Evolutionary conservation across 2,797 vertebrate genomes (phyloP).

Genomic region (Monodelphis domestica): DNA sequence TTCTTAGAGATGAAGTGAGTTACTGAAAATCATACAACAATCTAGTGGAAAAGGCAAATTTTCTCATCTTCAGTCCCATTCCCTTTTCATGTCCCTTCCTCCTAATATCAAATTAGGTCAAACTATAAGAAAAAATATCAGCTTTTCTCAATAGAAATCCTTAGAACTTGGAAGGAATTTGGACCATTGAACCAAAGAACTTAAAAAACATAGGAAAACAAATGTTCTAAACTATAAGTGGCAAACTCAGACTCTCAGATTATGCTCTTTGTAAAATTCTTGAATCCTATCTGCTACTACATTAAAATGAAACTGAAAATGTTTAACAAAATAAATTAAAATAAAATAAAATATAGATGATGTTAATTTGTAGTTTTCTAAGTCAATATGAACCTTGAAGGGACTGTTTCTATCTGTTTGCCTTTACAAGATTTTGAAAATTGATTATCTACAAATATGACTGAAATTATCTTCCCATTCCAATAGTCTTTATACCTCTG

Average conservation of each 20-base stretch:
- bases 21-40: not conserved
- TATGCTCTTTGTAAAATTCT: not conserved
- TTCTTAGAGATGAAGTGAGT: not conserved
- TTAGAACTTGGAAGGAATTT: not conserved
- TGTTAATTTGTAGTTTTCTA: not conserved
- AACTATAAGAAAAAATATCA: not conserved
- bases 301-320: constrained; percentile 57
- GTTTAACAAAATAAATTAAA: constrained; percentile 20
- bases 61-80: not conserved
- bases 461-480: not conserved
- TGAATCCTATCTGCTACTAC: not conserved
- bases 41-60: not conserved
- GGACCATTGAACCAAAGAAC: not conserved
- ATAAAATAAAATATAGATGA: not conserved
- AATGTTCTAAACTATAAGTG: not conserved
- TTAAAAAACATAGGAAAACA: not conserved
- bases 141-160: not conserved
- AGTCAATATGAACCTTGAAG: not conserved
- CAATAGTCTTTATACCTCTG: not conserved
- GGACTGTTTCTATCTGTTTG: not conserved
- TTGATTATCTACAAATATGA: not conserved
- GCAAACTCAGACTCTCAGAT: not conserved
- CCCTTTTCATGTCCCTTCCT: not conserved
- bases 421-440: not conserved
- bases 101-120: not conserved